Conservation (phyloP, 2,888 invertebrate species). For the Chrysolina haemoptera region DNA sequence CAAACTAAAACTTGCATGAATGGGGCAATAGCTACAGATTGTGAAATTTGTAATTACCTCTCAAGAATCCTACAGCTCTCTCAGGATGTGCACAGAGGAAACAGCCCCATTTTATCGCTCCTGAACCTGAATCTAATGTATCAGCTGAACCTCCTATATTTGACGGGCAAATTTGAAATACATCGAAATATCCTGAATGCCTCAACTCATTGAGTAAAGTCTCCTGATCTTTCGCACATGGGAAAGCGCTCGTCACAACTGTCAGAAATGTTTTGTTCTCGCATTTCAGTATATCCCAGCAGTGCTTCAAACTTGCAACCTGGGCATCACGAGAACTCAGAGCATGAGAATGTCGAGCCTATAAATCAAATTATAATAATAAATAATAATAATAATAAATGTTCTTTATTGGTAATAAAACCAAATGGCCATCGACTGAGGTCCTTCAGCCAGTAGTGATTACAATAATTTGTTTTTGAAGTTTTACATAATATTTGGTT, state of each 20-base stretch:
- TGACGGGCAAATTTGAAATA: constrained; percentile 85
- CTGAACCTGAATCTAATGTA: constrained; percentile 72
- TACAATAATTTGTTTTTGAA: no score
- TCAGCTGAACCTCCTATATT: constrained; percentile 64
- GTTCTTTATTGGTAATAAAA: no score
- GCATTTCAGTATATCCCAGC: constrained; percentile 95
- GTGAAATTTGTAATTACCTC: constrained; percentile 65
- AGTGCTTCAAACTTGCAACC: constrained; percentile 88
- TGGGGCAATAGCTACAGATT: not conserved
- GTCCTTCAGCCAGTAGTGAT: no score
- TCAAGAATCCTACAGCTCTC: constrained; percentile 86
- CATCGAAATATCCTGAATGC: constrained; percentile 91
- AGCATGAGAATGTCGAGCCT: constrained; percentile 79
- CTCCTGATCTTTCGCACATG: constrained; percentile 92
- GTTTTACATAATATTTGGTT: no score
- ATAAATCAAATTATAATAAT: constrained; percentile 28
- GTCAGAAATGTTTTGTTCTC: constrained; percentile 92
- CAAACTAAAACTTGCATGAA: no score
- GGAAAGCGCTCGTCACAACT: constrained; percentile 94
- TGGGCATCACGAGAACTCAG: constrained; percentile 86
- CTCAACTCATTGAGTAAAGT: constrained; percentile 88
- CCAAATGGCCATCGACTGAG: no score
- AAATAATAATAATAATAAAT: no score
- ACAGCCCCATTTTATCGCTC: constrained; percentile 86
- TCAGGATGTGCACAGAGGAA: constrained; percentile 95